Evolutionary conservation across 1,140 invertebrate species (phyloP).

Genomic region (Brachionus manjavacas): DNA sequence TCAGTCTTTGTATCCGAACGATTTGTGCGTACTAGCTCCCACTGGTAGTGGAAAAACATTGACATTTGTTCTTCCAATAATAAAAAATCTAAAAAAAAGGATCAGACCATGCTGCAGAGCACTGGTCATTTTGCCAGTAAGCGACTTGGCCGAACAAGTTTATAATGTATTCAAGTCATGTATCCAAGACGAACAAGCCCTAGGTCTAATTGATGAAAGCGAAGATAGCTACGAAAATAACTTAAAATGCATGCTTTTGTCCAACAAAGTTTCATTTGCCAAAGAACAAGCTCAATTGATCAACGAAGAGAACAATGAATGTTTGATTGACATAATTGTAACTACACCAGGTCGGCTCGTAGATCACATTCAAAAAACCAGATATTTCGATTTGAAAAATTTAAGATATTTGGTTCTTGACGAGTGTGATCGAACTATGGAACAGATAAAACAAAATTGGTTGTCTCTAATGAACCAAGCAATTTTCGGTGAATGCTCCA

Average conservation of each 20-base stretch:
- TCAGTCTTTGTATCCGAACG: slow-evolving; percentile 64
- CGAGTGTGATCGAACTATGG: slow-evolving; percentile 88
- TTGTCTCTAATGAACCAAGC: slow-evolving; percentile 64
- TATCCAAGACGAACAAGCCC: slow-evolving; percentile 63
- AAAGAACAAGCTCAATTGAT: slow-evolving; percentile 72
- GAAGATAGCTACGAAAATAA: not conserved
- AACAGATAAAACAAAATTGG: slow-evolving; percentile 84
- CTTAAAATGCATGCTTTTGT: slow-evolving; percentile 55
- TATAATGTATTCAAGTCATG: slow-evolving; percentile 70
- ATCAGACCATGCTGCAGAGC: slow-evolving; percentile 64
- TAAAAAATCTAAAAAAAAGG: slow-evolving; percentile 62
- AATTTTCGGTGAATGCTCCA: slow-evolving; percentile 50
- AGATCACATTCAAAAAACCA: slow-evolving; percentile 79
- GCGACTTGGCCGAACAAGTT: slow-evolving; percentile 83
- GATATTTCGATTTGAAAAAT: slow-evolving; percentile 74
- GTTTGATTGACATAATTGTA: slow-evolving; percentile 75
- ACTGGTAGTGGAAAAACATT: slow-evolving; percentile 97
- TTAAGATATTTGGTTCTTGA: slow-evolving; percentile 81
- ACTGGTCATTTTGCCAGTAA: slow-evolving; percentile 80
- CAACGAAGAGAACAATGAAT: slow-evolving; percentile 59
- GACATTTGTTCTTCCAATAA: slow-evolving; percentile 82
- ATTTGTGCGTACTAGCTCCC: slow-evolving; percentile 92
- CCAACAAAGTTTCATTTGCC: slow-evolving; percentile 68
- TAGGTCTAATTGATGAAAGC: not conserved
- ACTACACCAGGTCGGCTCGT: slow-evolving; percentile 86